phyloP scores from a whole-genome alignment of 2,888 invertebrate species.

The Chaitophorus viminalis region DNA sequence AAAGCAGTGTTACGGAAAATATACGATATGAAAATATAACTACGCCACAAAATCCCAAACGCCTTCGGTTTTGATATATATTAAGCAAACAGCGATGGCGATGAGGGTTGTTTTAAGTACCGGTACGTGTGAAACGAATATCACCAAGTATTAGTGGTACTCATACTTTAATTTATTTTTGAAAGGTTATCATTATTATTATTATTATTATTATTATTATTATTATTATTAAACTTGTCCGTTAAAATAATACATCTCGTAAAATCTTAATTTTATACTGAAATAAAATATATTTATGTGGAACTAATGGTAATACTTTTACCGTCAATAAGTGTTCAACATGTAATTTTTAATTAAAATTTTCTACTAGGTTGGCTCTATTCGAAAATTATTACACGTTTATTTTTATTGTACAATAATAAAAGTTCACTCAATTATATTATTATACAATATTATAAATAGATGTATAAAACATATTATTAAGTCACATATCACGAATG shows the following conservation, averaged over 20 bases:
- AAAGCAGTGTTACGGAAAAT: neutral
- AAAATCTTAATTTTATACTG: neutral
- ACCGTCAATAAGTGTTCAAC: too few relatives aligned
- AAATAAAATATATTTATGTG: neutral
- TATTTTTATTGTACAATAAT: neutral
- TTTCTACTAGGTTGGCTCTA: too few relatives aligned
- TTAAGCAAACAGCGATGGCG: slow-evolving; percentile 1
- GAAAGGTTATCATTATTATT: neutral
- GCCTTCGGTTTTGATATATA: neutral
- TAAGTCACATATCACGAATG: too few relatives aligned
- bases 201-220: neutral
- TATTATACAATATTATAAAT: too few relatives aligned
- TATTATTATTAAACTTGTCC: slow-evolving; percentile 24
- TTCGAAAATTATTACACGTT: neutral
- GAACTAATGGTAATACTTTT: neutral
- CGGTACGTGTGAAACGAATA: slow-evolving; percentile 45
- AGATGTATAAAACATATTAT: too few relatives aligned
- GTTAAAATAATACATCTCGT: neutral
- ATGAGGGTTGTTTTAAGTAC: slow-evolving; percentile 27
- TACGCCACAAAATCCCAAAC: neutral
- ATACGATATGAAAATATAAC: neutral
- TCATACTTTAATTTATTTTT: slow-evolving; percentile 14
- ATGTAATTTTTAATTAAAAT: too few relatives aligned
- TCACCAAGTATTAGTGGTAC: slow-evolving; percentile 21
- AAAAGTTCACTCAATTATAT: neutral